Base-by-base conservation (phyloP, 2,113 vertebrate species). In the Numida meleagris region DNA sequence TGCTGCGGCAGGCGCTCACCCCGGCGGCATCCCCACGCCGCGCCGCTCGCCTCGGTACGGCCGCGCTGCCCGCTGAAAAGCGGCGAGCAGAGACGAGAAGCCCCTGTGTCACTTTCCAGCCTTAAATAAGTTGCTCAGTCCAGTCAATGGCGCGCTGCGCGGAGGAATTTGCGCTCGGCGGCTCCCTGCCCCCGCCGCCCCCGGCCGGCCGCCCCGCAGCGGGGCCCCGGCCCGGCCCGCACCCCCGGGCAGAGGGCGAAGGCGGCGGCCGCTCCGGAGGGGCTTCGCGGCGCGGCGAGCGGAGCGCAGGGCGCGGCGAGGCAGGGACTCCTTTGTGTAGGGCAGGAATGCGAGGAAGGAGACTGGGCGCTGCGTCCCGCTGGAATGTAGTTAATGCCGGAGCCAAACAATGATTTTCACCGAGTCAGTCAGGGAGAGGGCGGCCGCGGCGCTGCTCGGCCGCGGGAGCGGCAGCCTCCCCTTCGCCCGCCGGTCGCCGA, bases 331-430 rank as follows among this genome's bases (percentile, higher is more conserved):
- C 91, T 97, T 97, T 96, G 98, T 95, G 96, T 96, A 97, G 96
- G 91, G 97, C 97, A 98, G 98, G 98, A 99, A 99, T 99, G 99
- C 97, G 98, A 96, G 98, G 98, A 99, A 97, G 98, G 94, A 98
- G 97, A 98, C 98, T 78, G 98, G 96, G 98, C 97, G 97, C 97
- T 98, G 98, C 97, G 98, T 97, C 98, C 94, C 97, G 97, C 89
- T 98, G 99, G 99, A 99, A 99, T 99, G 99, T 97, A 97, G 98
- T 98, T 98, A 98, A 98, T 98, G 97, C 98, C 88, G 97, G 96
- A 98, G 97, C 97, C 97, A 98, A 98, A 98, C 98, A 98, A 98
- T 98, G 98, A 98, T 97, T 97, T 97, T 96, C 95, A 97, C 97
- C 97, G 97, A 97, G 98, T 98, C 98, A 97, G 98, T 31, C 86